Conservation (phyloP, 2,888 invertebrate species). For the Heteromurus nitidus region DNA sequence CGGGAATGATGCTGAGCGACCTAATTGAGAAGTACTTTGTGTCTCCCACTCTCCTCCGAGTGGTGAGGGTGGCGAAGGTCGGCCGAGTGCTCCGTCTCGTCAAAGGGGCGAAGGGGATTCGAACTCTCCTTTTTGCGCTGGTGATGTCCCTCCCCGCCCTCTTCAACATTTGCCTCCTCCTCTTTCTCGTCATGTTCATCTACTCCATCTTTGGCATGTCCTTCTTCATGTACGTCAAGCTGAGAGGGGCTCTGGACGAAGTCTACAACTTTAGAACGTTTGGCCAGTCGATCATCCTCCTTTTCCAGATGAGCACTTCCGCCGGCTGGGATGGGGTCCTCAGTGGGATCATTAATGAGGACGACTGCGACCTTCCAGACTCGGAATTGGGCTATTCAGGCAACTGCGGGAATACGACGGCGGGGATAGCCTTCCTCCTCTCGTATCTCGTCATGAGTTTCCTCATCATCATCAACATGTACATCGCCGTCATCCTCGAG, state of each 20-base stretch:
- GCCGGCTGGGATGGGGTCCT: slow-evolving; percentile 95
- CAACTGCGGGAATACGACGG: slow-evolving; percentile 94
- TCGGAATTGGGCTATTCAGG: slow-evolving; percentile 92
- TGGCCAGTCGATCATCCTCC: slow-evolving; percentile 97
- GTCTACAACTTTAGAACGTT: slow-evolving; percentile 99
- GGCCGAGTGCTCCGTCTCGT: slow-evolving; percentile 97
- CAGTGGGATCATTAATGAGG: slow-evolving; percentile 94
- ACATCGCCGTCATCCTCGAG: slow-evolving; percentile 99
- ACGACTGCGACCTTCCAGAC: slow-evolving; percentile 91
- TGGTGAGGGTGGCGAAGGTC: slow-evolving; percentile 98
- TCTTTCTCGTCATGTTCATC: slow-evolving; percentile 99
- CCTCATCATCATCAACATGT: slow-evolving; percentile 99
- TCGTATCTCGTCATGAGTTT: slow-evolving; percentile 98
- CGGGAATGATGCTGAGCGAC: slow-evolving; percentile 96
- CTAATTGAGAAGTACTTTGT: slow-evolving; percentile 98
- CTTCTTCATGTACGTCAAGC: slow-evolving; percentile 98
- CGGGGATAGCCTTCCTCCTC: slow-evolving; percentile 95
- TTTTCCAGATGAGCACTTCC: slow-evolving; percentile 98
- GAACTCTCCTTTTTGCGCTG: slow-evolving; percentile 96
- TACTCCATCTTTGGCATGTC: slow-evolving; percentile 99
- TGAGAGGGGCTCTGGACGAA: slow-evolving; percentile 92
- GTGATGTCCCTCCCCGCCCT: slow-evolving; percentile 99
- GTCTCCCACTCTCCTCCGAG: slow-evolving; percentile 97
- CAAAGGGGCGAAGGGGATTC: slow-evolving; percentile 98
- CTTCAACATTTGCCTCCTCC: slow-evolving; percentile 98